Evolutionary conservation across 2,888 invertebrate genomes (phyloP).

Genomic region (Dermolepida albohirtum): DNA sequence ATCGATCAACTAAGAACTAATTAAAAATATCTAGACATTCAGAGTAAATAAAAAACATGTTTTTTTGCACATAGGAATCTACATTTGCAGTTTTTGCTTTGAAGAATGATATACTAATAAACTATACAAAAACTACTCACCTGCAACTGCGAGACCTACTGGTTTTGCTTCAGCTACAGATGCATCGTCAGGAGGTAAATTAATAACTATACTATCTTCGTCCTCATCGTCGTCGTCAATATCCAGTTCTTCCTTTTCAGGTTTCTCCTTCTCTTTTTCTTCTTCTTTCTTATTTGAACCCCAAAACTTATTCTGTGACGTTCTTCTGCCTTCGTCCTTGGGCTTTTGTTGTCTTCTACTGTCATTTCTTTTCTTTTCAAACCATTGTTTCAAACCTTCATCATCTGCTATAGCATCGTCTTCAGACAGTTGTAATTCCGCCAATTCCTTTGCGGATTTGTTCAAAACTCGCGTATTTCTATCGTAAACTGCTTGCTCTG

Average conservation of each 20-base stretch:
- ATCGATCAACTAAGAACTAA: no score
- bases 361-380: conserved; percentile 52
- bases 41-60: no score
- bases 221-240: conserved; percentile 58
- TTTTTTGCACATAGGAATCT: no score
- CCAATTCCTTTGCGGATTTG: conserved; percentile 58
- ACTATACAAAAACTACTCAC: conserved; percentile 49
- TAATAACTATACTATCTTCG: conserved; percentile 65
- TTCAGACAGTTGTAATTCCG: conserved; percentile 56
- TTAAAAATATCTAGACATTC: no score
- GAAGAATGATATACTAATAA: no score
- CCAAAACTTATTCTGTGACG: conserved; percentile 44
- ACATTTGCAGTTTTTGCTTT: no score
- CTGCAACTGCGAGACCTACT: conserved; percentile 69
- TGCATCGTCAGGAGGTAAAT: conserved; percentile 70
- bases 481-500: conserved; percentile 71
- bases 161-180: conserved; percentile 83
- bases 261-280: conserved; percentile 50
- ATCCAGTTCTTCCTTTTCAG: conserved; percentile 52
- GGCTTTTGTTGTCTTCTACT: conserved; percentile 17
- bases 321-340: conserved; percentile 44
- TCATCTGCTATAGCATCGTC: conserved; percentile 50
- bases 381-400: conserved; percentile 57
- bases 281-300: conserved; percentile 44
- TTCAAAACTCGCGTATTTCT: conserved; percentile 67